Evolutionary conservation across 92 coral and sea anemone genomes (phyloP).

Genomic region (Paragorgia papillata): DNA sequence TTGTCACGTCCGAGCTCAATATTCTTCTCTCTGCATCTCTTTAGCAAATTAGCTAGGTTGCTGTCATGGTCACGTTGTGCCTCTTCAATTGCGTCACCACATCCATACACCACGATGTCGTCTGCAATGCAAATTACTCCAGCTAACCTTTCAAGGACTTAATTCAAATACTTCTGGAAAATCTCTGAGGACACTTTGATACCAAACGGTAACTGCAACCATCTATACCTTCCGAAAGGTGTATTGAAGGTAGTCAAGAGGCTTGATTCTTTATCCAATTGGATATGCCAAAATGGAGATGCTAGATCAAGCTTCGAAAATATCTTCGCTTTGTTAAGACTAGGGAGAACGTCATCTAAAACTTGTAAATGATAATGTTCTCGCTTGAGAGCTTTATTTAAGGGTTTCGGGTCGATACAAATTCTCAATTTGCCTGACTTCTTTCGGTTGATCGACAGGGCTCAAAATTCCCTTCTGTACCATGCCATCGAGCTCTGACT

Average conservation of each 20-base stretch:
- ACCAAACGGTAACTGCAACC: slow-evolving; percentile 33
- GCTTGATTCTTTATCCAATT: slow-evolving; percentile 31
- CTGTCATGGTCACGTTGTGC: slow-evolving; percentile 24
- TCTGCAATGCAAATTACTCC: slow-evolving; percentile 55
- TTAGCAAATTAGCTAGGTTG: slow-evolving; percentile 12
- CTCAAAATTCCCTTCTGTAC: slow-evolving; percentile 46
- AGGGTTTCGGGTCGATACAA: background rate
- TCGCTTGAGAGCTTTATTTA: background rate
- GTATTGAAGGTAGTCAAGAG: slow-evolving; percentile 23
- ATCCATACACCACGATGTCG: slow-evolving; percentile 50
- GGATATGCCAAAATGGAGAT: slow-evolving; percentile 25
- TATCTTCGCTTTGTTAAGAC: slow-evolving; percentile 32
- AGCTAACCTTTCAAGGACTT: slow-evolving; percentile 31
- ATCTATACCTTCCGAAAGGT: slow-evolving; percentile 17
- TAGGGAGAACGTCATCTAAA: slow-evolving; percentile 44
- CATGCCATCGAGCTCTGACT: slow-evolving; percentile 51
- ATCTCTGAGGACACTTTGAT: slow-evolving; percentile 42
- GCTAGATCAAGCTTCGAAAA: slow-evolving; percentile 15
- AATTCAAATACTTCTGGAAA: slow-evolving; percentile 43
- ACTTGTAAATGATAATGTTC: slow-evolving; percentile 40
- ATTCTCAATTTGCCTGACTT: background rate
- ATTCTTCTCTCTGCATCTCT: slow-evolving; percentile 41
- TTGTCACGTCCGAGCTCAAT: slow-evolving; percentile 49
- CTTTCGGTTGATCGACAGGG: background rate
- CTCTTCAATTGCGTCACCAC: slow-evolving; percentile 17